Base-by-base conservation (phyloP, 2,797 vertebrate species). In the Mastacembelus armatus region DNA sequence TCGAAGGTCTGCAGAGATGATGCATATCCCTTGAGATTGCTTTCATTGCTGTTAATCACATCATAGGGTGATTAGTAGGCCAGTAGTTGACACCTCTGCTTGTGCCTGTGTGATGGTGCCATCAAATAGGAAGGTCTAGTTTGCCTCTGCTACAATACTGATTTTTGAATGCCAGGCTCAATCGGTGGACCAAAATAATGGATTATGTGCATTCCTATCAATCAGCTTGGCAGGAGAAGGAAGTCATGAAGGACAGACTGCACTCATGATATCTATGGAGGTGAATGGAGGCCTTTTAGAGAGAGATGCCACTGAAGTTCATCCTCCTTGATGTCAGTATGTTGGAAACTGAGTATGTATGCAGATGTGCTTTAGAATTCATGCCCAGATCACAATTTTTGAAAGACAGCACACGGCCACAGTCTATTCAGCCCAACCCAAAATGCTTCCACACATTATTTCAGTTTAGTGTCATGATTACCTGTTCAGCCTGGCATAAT, bases 41-140 rank as follows among this genome's bases (percentile, higher is more conserved):
- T 90, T 90, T 74, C 81, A 85, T 78, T 77, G 84, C 80, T 87
- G 91, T 92, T 87, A 87, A 83, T 92, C 90, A 91, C 77, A 72
- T 78, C 51, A 60, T 2, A 9, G 77, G 77, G 81, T 87, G 89
- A 92, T 92, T 90, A 90, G 88, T 86, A 75, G 81, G 78, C 80
- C 66, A 18, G 59, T 24, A 32, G 80, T 80, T 86, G 83, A 89
- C 89, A 89, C 81, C 75, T 73, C 74, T 52, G 73, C 79, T 18
- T 63, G 69, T 35, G 63, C 65, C 74, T 50, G 63, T 68, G 75
- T 62, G 77, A 84, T 50, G 22, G 73, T 69, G 49, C 56, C 64
- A 61, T 82, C 85, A 84, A 85, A 50, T 55, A 71, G 78, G 84
- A 81, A 87, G 83, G 80, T 84, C 84, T 55, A 10, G 69, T 75